phyloP scores from a whole-genome alignment of 2,888 invertebrate genomes.

The Arctia plantaginis region DNA sequence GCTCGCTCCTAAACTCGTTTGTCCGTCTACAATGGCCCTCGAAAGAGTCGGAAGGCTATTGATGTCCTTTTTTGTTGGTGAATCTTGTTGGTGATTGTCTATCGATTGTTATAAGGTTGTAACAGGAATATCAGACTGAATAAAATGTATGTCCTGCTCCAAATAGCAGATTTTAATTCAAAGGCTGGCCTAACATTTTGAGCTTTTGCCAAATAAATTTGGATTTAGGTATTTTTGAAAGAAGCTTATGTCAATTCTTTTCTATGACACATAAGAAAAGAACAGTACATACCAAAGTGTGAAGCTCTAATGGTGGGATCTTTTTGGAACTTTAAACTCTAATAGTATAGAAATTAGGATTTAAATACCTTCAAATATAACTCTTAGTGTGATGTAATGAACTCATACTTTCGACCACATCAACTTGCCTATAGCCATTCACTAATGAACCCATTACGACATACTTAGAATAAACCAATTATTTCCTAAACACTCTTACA shows the following conservation, averaged over 20 bases:
- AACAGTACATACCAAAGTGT: background rate
- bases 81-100: slow-evolving; percentile 33
- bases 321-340: background rate
- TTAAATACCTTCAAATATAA: background rate
- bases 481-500: slow-evolving; percentile 41
- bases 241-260: background rate
- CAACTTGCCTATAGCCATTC: slow-evolving; percentile 22
- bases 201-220: background rate
- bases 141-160: slow-evolving; percentile 5
- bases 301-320: too few species aligned
- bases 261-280: background rate
- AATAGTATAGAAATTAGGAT: background rate
- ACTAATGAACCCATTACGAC: slow-evolving; percentile 49
- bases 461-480: slow-evolving; percentile 44
- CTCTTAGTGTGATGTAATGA: background rate
- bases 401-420: slow-evolving; percentile 24
- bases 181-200: background rate
- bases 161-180: background rate
- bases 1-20: slow-evolving; percentile 48
- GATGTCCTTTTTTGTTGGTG: slow-evolving; percentile 57
- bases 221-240: background rate
- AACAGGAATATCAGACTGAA: slow-evolving; percentile 14
- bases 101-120: slow-evolving; percentile 27
- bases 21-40: slow-evolving; percentile 34
- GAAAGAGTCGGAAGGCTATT: slow-evolving; percentile 56